Evolutionary conservation across 2,888 invertebrate species (phyloP), one percentile per base, ranked within the genome.

Genomic region (Congeria kusceri): DNA sequence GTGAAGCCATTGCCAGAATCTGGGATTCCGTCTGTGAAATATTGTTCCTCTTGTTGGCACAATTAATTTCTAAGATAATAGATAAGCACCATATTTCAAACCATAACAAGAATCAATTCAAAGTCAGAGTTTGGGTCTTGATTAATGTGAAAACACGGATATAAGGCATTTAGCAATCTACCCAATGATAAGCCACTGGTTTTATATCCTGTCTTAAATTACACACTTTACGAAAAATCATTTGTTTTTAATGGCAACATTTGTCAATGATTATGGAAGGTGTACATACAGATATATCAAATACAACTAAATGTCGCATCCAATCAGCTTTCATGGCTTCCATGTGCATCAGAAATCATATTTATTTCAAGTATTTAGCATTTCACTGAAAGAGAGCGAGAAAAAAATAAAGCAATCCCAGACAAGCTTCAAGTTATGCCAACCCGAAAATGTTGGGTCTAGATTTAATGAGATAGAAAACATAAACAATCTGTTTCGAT

Each of bases 31-130:
- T 53, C 20, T 53, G 25, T 53, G 53, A 53, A 53, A 72, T 72
- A 64, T 27, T 20, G 71, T 63, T 72, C 64, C 71, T 58, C 63
- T 58, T 46, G 71, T 58, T 57, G 71, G 64, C 47, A 67, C 65
- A 74, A 67, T 74, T 74, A 74, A 74, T 74, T 67, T 74, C 62
- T 47, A 49, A 66, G 73, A 74, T 74, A 74, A 65, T 25, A 23
- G 53, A 62, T 46, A 67, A 49, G 44, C 49, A 28, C 47, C 58
- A 75, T 75, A 75, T 75, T 75, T 75, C 69, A 75, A 69, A 28
- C 69, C 57, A 49, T 69, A 75, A 69, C 65, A 39, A 75, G 75
- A 53, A 53, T 25, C 20, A 25, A 23, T 53, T 53, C 53, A 23
- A 25, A 53, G 11, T 53, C n/a, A 15, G 9, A 53, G 53, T 53